phyloP scores from a whole-genome alignment of 2,113 vertebrate genomes.

The Diadophis punctatus region DNA sequence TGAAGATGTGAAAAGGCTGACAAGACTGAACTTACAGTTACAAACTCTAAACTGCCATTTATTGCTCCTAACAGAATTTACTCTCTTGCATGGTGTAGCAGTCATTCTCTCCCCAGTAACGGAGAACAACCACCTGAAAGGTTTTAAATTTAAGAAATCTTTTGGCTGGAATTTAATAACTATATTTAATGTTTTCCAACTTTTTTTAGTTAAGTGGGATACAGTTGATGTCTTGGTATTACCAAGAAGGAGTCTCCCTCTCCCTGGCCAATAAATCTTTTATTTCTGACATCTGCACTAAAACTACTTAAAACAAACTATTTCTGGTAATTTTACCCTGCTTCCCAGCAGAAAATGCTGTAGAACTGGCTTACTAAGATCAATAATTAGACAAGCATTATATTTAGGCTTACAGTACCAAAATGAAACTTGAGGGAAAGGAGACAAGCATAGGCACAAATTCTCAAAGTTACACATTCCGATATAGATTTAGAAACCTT shows the following conservation, averaged over 20 bases:
- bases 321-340: background rate
- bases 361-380: background rate
- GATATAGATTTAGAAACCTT: background rate
- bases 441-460: background rate
- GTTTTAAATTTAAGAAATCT: background rate
- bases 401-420: background rate
- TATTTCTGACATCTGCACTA: background rate
- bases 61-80: background rate
- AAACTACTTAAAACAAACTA: background rate
- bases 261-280: background rate
- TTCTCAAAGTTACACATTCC: background rate
- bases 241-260: background rate
- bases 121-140: background rate
- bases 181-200: background rate
- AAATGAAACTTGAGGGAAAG: background rate
- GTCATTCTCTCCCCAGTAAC: no score
- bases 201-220: background rate
- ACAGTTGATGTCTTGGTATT: background rate
- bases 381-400: background rate
- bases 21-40: background rate
- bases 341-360: background rate
- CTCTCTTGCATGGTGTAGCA: background rate
- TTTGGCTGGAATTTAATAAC: background rate
- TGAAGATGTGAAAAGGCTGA: background rate
- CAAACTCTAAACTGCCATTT: slow-evolving; percentile 4